Base-by-base conservation (phyloP, 1,140 invertebrate species). In the Oncopodura yosiiana region DNA sequence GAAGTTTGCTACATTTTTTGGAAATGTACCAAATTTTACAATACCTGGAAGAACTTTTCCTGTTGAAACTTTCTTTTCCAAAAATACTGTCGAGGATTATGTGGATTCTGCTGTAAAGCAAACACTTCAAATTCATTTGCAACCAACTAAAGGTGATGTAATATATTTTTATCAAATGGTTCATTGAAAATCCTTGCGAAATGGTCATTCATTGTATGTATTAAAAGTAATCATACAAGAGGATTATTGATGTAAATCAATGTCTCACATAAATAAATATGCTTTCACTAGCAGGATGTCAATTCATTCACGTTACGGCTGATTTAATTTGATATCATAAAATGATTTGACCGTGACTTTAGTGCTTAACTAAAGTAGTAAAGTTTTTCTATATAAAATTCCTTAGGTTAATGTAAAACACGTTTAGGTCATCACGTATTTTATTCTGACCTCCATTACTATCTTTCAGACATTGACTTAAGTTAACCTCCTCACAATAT, bases 21-120 rank as follows among this genome's bases (percentile, higher is more conserved):
- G 95, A 21, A 95, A 97, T 70, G 94, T 97, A 11, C 95, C 95
- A 0, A 87, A 87, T 0, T 99, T 91, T 70, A 89, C 80, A 11
- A 99, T 99, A 63, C 96, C 96, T 2, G 96, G 96, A 18, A 75
- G 96, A 12, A 99, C 96, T 0, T 96, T 94, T 73, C 94, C 95
- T 6, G 95, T 99, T 0, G 94, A 99, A 62, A 77, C 84, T 1
- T 79, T 96, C 63, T 97, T 90, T 70, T 83, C 84, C 37, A 97
- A 96, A 70, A 96, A 95, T 71, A 78, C 89, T 0, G 92, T 95
- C 30, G 95, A 99, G 69, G 96, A 99, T 75, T 99, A 99, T 68
- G n/a, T n/a, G n/a, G n/a, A n/a, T n/a, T n/a, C n/a, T n/a, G 86
- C 85, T 36, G 94, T 99, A 0, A 99, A 99, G 70, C 93, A 97